Evolutionary conservation across 2,888 invertebrate genomes (phyloP), one percentile per base, ranked within the genome.

Genomic region (Ceriagrion tenellum): DNA sequence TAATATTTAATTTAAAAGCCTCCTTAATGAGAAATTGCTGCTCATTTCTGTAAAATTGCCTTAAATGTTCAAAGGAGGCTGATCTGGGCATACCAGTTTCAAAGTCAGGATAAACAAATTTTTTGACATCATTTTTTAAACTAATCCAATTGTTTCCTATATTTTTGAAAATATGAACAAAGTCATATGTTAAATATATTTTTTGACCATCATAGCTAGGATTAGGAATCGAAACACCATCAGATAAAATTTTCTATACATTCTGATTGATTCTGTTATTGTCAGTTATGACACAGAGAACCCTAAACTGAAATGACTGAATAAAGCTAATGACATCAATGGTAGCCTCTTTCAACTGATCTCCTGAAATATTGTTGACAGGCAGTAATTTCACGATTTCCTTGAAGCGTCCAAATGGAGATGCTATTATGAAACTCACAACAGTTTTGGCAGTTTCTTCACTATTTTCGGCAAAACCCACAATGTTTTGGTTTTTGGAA

Each of bases 141-240:
- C 74, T 95, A 6, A 95, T 47, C 95, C 95, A 95, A 69, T 81
- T 81, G 35, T 95, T 95, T 55, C 95, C 40, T 30, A 95, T 40
- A 95, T 95, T 95, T 55, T 95, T 95, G 81, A 95, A 95, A 74
- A 95, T 95, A 74, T 95, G 95, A n/a, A 95, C 74, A 95, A 30
- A 69, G n/a, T 95, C 95, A 74, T 74, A 95, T 35, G 55, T 95
- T 55, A 95, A 16, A 74, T 55, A 69, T 16, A 95, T 35, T 74
- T 74, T 23, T 81, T 69, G 26, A 12, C 69, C 69, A 26, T 69
- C 69, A 69, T 69, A 69, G n/a, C 69, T 69, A 26, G 69, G 69
- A 69, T 69, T 69, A n/a, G 69, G 26, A 69, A 69, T 69, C 69
- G 69, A 69, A 69, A 69, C 69, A n/a, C 23, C 23, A 69, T 69